Evolutionary conservation across 2,797 vertebrate genomes (phyloP), one percentile per base, ranked within the genome.

Genomic region (Phoebastria nigripes): DNA sequence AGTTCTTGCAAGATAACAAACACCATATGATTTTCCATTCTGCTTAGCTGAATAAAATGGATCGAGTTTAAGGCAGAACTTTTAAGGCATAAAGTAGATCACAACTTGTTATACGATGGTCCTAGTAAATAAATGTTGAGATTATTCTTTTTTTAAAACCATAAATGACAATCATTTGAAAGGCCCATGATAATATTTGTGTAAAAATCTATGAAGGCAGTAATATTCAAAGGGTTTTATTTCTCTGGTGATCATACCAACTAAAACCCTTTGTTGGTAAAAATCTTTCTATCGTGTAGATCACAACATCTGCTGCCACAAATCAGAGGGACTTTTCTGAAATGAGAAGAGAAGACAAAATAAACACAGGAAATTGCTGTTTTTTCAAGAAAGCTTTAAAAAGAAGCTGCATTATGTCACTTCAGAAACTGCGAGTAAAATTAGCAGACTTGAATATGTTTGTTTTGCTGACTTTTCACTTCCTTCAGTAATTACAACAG

Each of bases 331-430:
- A 93, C 46, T 90, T 96, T 94, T 92, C 89, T 90, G 95, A 95
- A 97, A 94, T 62, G 83, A 90, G 79, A 94, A 93, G 67, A 89
- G 85, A 96, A 98, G 94, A 95, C 85, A 98, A 98, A 98, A 98
- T 96, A 94, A 98, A 97, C 97, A 96, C 96, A 97, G 98, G 97
- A 98, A 98, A 98, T 97, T 96, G 90, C 93, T 98, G 96, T 97
- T 98, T 98, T 98, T 92, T 84, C 93, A 98, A 94, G 93, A 91
- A 91, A 96, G 94, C 93, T 96, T 95, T 87, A 63, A 61, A 92
- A 97, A 96, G 82, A 96, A 95, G 63, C 93, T 91, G 96, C 63
- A 61, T 97, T 94, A 97, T 97, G 87, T 97, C 96, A 97, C 79
- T 62, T 94, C 94, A 91, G 84, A 94, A 80, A 77, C 76, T 84